Base-by-base conservation (phyloP, 2,797 vertebrate species). In the Poeciliopsis infans region DNA sequence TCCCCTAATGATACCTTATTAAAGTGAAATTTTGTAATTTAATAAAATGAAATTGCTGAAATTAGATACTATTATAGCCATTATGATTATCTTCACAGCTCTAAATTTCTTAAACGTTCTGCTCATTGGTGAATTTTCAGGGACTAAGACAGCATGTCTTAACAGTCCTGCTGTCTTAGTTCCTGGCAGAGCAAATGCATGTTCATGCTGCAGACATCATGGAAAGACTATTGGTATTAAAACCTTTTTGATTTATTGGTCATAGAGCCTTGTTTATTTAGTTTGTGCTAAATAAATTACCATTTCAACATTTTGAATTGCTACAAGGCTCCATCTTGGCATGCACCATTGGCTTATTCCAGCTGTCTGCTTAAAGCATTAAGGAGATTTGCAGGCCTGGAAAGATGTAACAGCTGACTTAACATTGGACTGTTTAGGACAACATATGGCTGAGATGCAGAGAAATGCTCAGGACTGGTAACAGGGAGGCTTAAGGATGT, bases 401-500 rank as follows among this genome's bases (percentile, higher is more conserved):
- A 87, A 90, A 90, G 86, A 94, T 94, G 92, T 92, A 93, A 86
- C 87, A 92, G 91, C 90, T 79, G 87, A 93, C 88, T 88, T 89
- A 89, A 91, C 83, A 87, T 91, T 86, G 85, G 92, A 85, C 86
- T 89, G 87, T 77, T 28, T 80, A 69, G 85, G 85, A 89, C 91
- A 91, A 89, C 91, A 88, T 88, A 86, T 84, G 77, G 85, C 85
- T 91, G 85, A 79, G 93, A 94, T 93, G 89, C 86, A 92, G 85
- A 86, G 85, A 82, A 89, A 92, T 79, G 72, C 89, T 93, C 86
- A 89, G 89, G 87, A 79, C 88, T 78, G 85, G 84, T 92, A 90
- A 92, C 92, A 77, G 83, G 87, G 75, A 86, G 87, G 91, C 94
- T 94, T 93, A 95, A 91, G 88, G 91, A 94, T 92, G 90, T 92